These are phyloP conservation scores for Ashinkailepas kermadecensis DNA, from an alignment of 2,888 invertebrate species.

Conservation along the genomic window DNA sequence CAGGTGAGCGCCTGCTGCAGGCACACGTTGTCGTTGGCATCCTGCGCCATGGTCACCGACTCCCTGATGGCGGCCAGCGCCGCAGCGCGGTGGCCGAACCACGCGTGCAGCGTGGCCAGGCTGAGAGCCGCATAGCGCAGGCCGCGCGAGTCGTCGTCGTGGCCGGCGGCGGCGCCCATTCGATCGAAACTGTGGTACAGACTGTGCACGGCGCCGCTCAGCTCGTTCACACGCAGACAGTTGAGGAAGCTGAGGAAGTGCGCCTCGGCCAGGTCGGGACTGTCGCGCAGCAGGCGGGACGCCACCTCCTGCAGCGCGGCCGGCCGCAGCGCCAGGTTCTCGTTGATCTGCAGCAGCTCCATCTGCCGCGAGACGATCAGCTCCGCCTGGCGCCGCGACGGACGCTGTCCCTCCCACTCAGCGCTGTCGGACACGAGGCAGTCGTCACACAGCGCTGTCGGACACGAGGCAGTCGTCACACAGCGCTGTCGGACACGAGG, in stretches of 20 bases:
- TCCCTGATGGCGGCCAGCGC: conserved; percentile 75
- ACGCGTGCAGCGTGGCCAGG: conserved; percentile 76
- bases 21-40: conserved; percentile 75
- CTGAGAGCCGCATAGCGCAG: conserved; percentile 86
- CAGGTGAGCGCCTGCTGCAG: conserved; percentile 77
- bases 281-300: conserved; percentile 61
- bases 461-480: too few relatives aligned
- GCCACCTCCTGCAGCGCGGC: conserved; percentile 70
- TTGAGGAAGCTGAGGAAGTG: conserved; percentile 87
- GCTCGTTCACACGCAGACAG: conserved; percentile 76
- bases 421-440: too few relatives aligned
- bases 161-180: conserved; percentile 38
- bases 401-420: not conserved
- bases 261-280: conserved; percentile 76
- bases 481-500: too few relatives aligned
- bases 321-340: conserved; percentile 52
- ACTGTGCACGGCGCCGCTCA: conserved; percentile 70
- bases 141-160: conserved; percentile 49
- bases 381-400: conserved; percentile 32
- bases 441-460: too few relatives aligned
- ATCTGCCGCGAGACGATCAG: conserved; percentile 32
- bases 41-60: conserved; percentile 78
- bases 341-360: conserved; percentile 31
- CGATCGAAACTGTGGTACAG: conserved; percentile 75
- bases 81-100: conserved; percentile 69